Evolutionary conservation across 2,797 vertebrate genomes (phyloP).

Genomic region (Rallus crepitans): DNA sequence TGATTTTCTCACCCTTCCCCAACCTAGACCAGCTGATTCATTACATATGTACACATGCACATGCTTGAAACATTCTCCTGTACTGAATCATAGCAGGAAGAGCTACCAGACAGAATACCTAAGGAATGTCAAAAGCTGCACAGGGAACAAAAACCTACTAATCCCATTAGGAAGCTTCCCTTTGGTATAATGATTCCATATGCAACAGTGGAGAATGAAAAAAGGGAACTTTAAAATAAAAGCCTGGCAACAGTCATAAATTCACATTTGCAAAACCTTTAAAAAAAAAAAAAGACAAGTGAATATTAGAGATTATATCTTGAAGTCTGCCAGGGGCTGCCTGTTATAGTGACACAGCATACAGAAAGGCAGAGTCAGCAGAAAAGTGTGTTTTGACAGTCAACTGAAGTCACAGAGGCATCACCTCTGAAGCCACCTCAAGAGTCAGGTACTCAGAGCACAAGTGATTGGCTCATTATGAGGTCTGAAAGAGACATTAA

Average conservation of each 20-base stretch:
- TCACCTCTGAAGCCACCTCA: background rate
- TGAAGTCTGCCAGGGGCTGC: background rate
- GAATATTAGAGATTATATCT: background rate
- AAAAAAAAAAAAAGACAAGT: background rate
- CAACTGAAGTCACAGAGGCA: background rate
- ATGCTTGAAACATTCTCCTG: conserved; percentile 74
- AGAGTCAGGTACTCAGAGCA: background rate
- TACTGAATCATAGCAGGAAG: conserved; percentile 73
- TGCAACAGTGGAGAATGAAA: background rate
- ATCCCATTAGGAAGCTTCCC: conserved; percentile 74
- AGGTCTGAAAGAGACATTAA: background rate
- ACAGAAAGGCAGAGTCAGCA: background rate
- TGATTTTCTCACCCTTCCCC: conserved; percentile 72
- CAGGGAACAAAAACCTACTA: conserved; percentile 70
- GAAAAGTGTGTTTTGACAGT: background rate
- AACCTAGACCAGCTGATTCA: conserved; percentile 73
- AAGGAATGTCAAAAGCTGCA: conserved; percentile 72
- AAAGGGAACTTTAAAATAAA: conserved; percentile 10
- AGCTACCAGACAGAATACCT: conserved; percentile 69
- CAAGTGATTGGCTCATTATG: background rate
- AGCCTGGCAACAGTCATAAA: background rate
- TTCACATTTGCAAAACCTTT: background rate
- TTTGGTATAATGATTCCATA: conserved; percentile 44
- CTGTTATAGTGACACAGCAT: background rate
- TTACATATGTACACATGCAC: conserved; percentile 52